These are phyloP conservation scores for Agelaius tricolor DNA, from an alignment of 2,113 vertebrate species.

Conservation along the genomic window DNA sequence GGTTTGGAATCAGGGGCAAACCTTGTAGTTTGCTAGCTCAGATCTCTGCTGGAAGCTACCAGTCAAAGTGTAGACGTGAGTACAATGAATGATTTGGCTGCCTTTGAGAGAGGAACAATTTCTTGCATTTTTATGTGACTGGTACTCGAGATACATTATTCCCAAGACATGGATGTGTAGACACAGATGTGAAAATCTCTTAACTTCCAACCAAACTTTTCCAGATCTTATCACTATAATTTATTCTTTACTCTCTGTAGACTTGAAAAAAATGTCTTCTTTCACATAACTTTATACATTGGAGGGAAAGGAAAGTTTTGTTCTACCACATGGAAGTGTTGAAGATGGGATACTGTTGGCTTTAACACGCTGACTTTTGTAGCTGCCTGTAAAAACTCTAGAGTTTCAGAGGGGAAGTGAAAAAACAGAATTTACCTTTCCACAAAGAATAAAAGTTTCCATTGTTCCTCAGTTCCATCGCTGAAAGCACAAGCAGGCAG, in stretches of 20 bases:
- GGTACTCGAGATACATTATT: conserved; percentile 76
- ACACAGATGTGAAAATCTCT: conserved; percentile 90
- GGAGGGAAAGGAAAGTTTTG: conserved; percentile 66
- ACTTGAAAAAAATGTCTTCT: conserved; percentile 73
- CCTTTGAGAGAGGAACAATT: conserved; percentile 60
- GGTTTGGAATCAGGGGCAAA: not conserved
- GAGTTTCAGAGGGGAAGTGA: conserved; percentile 67
- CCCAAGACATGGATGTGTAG: conserved; percentile 81
- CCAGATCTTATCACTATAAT: conserved; percentile 86
- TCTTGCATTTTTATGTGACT: conserved; percentile 76
- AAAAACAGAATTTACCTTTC: conserved; percentile 75
- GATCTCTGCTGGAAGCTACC: conserved; percentile 8
- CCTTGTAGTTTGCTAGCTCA: not conserved
- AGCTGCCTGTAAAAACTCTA: conserved; percentile 71
- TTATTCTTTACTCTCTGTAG: conserved; percentile 82
- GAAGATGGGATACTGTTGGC: conserved; percentile 61
- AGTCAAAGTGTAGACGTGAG: conserved; percentile 49
- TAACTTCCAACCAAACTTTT: conserved; percentile 81
- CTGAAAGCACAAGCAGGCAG: conserved; percentile 15
- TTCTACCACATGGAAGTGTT: conserved; percentile 49
- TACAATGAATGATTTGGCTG: conserved; percentile 50
- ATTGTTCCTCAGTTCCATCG: not conserved
- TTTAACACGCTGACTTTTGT: conserved; percentile 60
- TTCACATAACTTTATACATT: conserved; percentile 75
- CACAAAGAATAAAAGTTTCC: conserved; percentile 62